A percentile compares a stretch with the other conserved stretches of the same genome.
Conservation (phyloP, 2,113 vertebrate genomes). For the Cyrtonyx montezumae region DNA sequence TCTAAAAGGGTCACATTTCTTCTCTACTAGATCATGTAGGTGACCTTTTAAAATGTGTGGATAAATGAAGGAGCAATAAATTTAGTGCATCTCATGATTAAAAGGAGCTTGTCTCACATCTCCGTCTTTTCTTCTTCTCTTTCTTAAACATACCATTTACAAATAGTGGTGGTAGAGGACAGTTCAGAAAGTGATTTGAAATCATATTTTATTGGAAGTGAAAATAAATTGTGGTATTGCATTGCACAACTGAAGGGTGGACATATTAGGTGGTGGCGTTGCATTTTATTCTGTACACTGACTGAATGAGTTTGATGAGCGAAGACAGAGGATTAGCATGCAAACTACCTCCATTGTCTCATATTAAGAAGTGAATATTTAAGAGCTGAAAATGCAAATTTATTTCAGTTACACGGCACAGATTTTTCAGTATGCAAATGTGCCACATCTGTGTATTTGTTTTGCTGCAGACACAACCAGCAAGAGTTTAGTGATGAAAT, state of each 20-base stretch:
- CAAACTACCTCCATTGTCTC: slow-evolving; percentile 56
- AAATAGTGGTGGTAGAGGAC: slow-evolving; percentile 17
- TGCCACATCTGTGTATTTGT: slow-evolving; percentile 85
- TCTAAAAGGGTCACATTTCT: slow-evolving; percentile 63
- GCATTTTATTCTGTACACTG: slow-evolving; percentile 37
- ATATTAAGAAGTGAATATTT: slow-evolving; percentile 71
- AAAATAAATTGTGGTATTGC: slow-evolving; percentile 49
- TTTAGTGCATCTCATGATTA: slow-evolving; percentile 64
- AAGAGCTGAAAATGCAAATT: slow-evolving; percentile 74
- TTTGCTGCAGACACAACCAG: slow-evolving; percentile 80
- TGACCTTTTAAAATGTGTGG: slow-evolving; percentile 69
- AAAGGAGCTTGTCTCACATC: slow-evolving; percentile 52
- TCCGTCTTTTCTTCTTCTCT: slow-evolving; percentile 26
- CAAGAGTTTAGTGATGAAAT: slow-evolving; percentile 85
- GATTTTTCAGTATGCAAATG: slow-evolving; percentile 76
- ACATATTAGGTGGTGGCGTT: slow-evolving; percentile 33
- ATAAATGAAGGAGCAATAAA: slow-evolving; percentile 71
- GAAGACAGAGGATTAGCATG: slow-evolving; percentile 56
- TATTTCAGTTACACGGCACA: slow-evolving; percentile 62
- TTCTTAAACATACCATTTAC: slow-evolving; percentile 44
- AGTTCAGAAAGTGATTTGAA: slow-evolving; percentile 44
- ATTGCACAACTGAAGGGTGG: slow-evolving; percentile 48
- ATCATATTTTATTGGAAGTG: slow-evolving; percentile 36
- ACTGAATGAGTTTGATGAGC: slow-evolving; percentile 64
- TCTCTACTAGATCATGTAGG: slow-evolving; percentile 28